phyloP scores from a whole-genome alignment of 2,113 vertebrate species.

The Eidolon helvum region DNA sequence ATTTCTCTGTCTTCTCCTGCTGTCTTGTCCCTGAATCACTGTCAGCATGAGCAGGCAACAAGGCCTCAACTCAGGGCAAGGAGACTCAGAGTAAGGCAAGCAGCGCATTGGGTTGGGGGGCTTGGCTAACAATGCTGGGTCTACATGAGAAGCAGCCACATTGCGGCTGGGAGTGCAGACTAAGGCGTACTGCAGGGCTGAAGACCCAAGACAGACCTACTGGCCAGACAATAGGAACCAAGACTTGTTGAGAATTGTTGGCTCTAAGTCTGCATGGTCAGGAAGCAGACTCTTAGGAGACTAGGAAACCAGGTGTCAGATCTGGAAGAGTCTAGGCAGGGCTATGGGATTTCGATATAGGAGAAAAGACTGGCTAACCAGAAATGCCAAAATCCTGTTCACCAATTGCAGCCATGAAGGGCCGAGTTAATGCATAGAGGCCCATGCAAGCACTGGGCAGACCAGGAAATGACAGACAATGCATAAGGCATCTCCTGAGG shows the following conservation, averaged over 20 bases:
- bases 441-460: too few species aligned
- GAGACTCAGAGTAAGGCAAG: background rate
- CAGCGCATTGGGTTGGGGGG: background rate
- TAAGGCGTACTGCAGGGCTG: background rate
- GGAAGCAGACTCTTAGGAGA: background rate
- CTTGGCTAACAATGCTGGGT: background rate
- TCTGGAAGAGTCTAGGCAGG: background rate
- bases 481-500: background rate
- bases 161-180: background rate
- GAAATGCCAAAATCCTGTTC: background rate
- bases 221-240: background rate
- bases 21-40: background rate
- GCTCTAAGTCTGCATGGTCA: background rate
- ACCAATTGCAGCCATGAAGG: background rate
- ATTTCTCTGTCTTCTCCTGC: background rate
- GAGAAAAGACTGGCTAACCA: background rate
- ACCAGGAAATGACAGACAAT: background rate
- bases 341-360: background rate
- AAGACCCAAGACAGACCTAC: background rate
- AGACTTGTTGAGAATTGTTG: too few species aligned
- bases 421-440: background rate
- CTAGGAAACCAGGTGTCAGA: background rate
- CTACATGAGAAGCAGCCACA: rapidly evolving
- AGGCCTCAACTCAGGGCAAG: background rate
- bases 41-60: background rate